Evolutionary conservation across 2,888 invertebrate genomes (phyloP), one percentile per base, ranked within the genome.

Genomic region (Lochmaea capreae): DNA sequence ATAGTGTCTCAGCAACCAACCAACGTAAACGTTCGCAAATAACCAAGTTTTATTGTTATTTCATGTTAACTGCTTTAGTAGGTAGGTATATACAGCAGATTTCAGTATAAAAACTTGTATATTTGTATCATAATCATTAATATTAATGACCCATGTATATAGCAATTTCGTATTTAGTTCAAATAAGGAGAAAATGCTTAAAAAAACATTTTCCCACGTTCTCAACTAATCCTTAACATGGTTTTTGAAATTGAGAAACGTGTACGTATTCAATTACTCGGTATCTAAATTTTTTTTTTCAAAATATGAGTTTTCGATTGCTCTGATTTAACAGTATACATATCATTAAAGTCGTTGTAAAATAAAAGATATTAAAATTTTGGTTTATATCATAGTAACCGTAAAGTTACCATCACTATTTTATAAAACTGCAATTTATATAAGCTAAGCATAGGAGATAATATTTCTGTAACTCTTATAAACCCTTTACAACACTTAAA

Each of bases 41-140:
- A 67, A 67, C 67, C 71, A 54, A 59, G 72, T 73, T 75, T 76
- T 78, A 76, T 78, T 76, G 76, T 76, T 73, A 72, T 74, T 74
- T 77, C 71, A 73, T 75, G 76, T 71, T 74, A 74, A 77, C 70
- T 73, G 57, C 66, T 39, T 46, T 49, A 43, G 43, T 22, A n/a
- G n/a, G n/a, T n/a, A n/a, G n/a, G n/a, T n/a, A n/a, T n/a, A n/a
- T n/a, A 42, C 46, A n/a, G 49, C 58, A 68, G 72, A 68, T 69
- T 70, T 66, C 66, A 59, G 33, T 33, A 26, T 39, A 73, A 73
- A 73, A 73, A 73, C 69, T 69, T 62, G 72, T 63, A 72, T 71
- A 73, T 71, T 70, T 66, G 68, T 74, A 71, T 73, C 74, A 68
- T 76, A 76, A 73, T 66, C 74, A 74, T 76, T 72, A 76, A 76